These are phyloP conservation scores for Coturnix japonica DNA, from an alignment of 2,113 vertebrate genomes.

Conservation along the genomic window DNA sequence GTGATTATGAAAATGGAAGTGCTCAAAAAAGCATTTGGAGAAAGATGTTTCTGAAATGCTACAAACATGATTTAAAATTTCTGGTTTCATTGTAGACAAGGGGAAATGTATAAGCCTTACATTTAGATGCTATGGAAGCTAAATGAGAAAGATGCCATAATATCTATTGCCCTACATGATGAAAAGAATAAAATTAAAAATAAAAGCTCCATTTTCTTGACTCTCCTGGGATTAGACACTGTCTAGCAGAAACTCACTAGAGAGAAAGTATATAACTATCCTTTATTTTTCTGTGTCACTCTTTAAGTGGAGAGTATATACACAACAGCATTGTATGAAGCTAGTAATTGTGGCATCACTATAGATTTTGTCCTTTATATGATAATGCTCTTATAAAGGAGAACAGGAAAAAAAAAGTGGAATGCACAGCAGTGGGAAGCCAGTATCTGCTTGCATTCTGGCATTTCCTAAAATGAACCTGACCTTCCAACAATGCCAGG, in stretches of 20 bases:
- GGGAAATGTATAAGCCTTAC: background rate
- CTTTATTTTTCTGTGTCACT: background rate
- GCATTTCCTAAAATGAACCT: background rate
- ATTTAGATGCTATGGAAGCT: background rate
- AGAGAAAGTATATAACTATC: background rate
- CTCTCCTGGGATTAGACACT: background rate
- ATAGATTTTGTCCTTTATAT: background rate
- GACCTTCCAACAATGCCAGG: conserved; percentile 14
- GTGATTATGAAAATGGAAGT: conserved; percentile 25
- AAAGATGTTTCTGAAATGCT: background rate
- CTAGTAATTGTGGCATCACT: background rate
- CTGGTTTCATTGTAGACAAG: background rate
- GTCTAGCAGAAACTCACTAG: background rate
- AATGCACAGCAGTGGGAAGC: background rate
- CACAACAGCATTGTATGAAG: background rate
- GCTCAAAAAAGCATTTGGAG: background rate
- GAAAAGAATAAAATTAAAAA: background rate
- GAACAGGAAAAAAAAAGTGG: background rate
- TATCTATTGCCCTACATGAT: background rate
- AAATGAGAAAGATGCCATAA: background rate
- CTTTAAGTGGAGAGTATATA: background rate
- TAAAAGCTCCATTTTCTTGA: background rate
- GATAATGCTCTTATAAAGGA: background rate
- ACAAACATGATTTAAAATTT: background rate
- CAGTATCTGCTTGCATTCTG: background rate